Conservation (phyloP, 2,113 vertebrate genomes). For the Oryzias woworae region DNA sequence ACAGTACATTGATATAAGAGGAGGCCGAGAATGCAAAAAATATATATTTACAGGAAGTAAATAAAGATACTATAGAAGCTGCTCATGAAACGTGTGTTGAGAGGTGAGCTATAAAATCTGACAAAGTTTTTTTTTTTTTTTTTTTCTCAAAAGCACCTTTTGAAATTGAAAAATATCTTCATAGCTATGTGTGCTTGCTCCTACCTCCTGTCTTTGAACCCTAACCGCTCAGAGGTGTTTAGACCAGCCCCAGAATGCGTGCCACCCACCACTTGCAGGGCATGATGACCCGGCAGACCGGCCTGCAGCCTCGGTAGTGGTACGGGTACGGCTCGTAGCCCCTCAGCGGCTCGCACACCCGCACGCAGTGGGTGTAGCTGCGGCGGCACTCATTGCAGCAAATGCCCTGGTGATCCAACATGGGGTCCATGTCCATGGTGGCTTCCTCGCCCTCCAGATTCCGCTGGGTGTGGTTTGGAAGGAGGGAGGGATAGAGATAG, state of each 20-base stretch:
- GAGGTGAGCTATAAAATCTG: too few species aligned
- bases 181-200: not conserved
- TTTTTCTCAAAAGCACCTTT: too few species aligned
- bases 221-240: constrained; percentile 19
- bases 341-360: constrained; percentile 86
- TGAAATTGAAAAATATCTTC: too few species aligned
- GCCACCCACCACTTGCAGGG: constrained; percentile 95
- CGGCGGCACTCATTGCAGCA: constrained; percentile 89
- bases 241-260: constrained; percentile 88
- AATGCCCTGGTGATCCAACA: constrained; percentile 88
- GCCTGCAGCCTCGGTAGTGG: constrained; percentile 85
- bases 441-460: constrained; percentile 81
- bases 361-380: constrained; percentile 88
- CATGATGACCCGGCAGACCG: constrained; percentile 87
- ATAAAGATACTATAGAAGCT: not conserved
- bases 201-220: constrained; percentile 1
- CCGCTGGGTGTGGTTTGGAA: constrained; percentile 61
- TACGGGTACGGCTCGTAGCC: constrained; percentile 86
- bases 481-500: constrained; percentile 4
- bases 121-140: too few species aligned
- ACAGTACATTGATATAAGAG: constrained; percentile 36
- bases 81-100: too few species aligned
- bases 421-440: constrained; percentile 84
- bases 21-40: not conserved
- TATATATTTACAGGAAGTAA: not conserved